Evolutionary conservation across 2,797 vertebrate genomes (phyloP).

Genomic region (Tachyglossus aculeatus): DNA sequence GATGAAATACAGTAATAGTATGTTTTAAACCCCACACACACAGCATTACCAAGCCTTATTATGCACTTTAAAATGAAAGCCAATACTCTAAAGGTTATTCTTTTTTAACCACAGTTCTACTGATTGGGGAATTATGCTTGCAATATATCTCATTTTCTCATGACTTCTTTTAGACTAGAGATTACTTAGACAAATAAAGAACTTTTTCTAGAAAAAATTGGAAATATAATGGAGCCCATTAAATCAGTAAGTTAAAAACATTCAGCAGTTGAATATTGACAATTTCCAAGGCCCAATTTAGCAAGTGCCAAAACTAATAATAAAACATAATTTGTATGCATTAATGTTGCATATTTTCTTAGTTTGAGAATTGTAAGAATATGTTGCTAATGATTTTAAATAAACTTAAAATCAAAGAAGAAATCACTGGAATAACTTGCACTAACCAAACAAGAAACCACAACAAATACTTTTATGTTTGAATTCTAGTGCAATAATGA

Average conservation of each 20-base stretch:
- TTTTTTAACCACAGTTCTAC: background rate
- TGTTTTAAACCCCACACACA: background rate
- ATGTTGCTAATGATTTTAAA: constrained; percentile 66
- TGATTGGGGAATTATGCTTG: background rate
- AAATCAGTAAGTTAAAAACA: constrained; percentile 36
- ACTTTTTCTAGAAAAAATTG: constrained; percentile 8
- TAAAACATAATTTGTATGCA: constrained; percentile 44
- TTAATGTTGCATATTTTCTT: constrained; percentile 18
- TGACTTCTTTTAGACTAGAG: background rate
- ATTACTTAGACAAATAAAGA: constrained; percentile 19
- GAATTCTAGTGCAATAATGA: constrained; percentile 65
- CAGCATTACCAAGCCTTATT: background rate
- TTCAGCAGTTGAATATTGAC: constrained; percentile 26
- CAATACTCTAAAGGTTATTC: constrained; percentile 19
- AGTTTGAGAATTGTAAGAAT: constrained; percentile 49
- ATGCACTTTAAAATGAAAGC: background rate
- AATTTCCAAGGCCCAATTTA: constrained; percentile 13
- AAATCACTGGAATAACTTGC: constrained; percentile 61
- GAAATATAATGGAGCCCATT: constrained; percentile 5
- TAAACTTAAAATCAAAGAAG: constrained; percentile 69
- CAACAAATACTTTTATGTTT: constrained; percentile 74
- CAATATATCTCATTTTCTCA: background rate
- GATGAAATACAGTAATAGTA: background rate
- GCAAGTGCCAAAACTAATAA: constrained; percentile 38
- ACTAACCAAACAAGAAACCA: constrained; percentile 72